A percentile compares a stretch with the other conserved stretches of the same genome.
phyloP scores from a whole-genome alignment of 2,888 invertebrate genomes.

The Diplolepis rosae region DNA sequence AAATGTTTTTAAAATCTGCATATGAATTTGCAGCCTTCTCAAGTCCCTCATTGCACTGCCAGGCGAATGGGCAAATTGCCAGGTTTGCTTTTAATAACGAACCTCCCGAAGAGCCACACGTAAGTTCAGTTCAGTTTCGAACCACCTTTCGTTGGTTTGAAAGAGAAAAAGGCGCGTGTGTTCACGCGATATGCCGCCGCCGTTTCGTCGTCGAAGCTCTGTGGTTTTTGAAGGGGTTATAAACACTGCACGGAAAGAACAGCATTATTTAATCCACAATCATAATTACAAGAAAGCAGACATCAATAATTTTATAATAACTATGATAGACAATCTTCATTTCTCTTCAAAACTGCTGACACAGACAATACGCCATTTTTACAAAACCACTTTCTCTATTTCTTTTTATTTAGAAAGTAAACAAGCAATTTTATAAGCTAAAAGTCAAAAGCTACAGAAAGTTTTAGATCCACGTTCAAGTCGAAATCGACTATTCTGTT shows the following conservation, averaged over 20 bases:
- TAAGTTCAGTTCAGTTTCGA: slow-evolving; percentile 17
- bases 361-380: background rate
- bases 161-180: slow-evolving; percentile 25
- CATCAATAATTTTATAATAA: background rate
- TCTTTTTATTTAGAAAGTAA: too few relatives aligned
- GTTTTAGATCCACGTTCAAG: too few relatives aligned
- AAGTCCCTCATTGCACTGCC: slow-evolving; percentile 3
- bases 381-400: too few relatives aligned
- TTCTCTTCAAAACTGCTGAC: background rate
- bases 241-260: slow-evolving; percentile 1
- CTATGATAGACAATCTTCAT: background rate
- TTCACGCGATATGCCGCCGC: slow-evolving; percentile 31
- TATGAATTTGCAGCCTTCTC: slow-evolving; percentile 14
- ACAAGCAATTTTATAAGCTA: too few relatives aligned
- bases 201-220: slow-evolving; percentile 3
- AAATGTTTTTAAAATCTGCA: slow-evolving; percentile 24
- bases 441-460: too few relatives aligned
- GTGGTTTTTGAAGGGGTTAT: background rate
- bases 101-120: slow-evolving; percentile 22
- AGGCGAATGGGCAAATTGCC: slow-evolving; percentile 16
- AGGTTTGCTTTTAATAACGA: slow-evolving; percentile 26
- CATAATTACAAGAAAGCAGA: background rate
- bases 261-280: slow-evolving; percentile 1
- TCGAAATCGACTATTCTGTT: too few relatives aligned
- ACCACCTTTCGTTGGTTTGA: background rate